phyloP scores from a whole-genome alignment of 2,113 vertebrate species.

The Corvus hawaiiensis region DNA sequence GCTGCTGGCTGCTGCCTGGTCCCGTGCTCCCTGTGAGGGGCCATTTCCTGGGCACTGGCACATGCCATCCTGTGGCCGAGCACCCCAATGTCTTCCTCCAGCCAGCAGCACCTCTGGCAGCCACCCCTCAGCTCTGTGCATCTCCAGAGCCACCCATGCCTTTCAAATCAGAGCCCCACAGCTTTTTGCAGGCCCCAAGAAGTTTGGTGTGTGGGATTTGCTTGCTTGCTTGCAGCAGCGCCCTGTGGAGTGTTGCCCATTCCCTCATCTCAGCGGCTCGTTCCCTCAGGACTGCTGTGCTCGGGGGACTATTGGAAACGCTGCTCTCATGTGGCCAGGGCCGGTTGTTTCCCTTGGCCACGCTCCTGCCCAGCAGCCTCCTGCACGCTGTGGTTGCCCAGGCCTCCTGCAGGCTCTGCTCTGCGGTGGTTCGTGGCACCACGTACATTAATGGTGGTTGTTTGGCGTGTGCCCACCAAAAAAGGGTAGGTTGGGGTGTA shows the following conservation, averaged over 20 bases:
- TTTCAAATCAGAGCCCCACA: neutral
- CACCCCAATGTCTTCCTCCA: neutral
- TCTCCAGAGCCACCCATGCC: rapidly evolving
- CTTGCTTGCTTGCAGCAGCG: rapidly evolving
- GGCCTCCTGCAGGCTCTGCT: rapidly evolving
- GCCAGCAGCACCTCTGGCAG: neutral
- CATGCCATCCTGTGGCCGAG: rapidly evolving
- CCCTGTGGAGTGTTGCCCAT: neutral
- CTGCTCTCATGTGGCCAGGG: rapidly evolving
- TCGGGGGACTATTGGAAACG: rapidly evolving
- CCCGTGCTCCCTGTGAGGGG: rapidly evolving
- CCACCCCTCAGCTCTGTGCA: neutral
- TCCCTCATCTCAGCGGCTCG: rapidly evolving
- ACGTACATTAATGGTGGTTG: rapidly evolving
- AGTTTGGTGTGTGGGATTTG: neutral
- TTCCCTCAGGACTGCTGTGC: neutral
- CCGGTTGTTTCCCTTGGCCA: neutral
- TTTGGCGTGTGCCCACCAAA: rapidly evolving
- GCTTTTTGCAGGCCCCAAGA: neutral
- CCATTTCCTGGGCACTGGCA: rapidly evolving
- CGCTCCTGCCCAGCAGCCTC: neutral
- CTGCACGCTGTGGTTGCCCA: rapidly evolving
- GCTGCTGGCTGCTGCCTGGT: neutral
- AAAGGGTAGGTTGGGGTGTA: rapidly evolving
- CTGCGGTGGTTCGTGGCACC: rapidly evolving